Base-by-base conservation (phyloP, 2,113 vertebrate species). In the Globicephala melas region DNA sequence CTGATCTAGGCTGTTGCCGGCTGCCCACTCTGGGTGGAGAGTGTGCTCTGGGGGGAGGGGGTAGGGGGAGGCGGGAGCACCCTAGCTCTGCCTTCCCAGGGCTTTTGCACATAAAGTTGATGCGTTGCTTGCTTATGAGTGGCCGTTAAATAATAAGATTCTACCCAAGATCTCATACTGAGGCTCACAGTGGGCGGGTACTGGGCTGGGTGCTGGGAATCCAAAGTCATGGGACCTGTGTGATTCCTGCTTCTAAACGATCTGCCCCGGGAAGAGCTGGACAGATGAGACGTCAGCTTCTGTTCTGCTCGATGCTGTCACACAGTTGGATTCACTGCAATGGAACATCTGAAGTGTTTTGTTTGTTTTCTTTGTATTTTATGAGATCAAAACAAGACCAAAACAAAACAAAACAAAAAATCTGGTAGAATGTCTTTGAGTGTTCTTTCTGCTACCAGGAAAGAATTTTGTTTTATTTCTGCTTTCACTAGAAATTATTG, bases 351-450 rank as follows among this genome's bases (percentile, higher is more conserved):
- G 91, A 92, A 92, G 58, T 55, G 36, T 47, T 96, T 87, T 55
- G 18, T 73, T 96, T 91, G 44, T 41, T 94, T 95, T 86, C 58
- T 83, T 18, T 67, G 55, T 81, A 60, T 81, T 71, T 95, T 83
- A 80, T 87, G 28, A 96, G 87, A 44, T 84, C 41, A 96, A 89
- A 97, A 91, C 0, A 63, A 95, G 82, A 89, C n/a, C n/a, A 36
- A 73, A 77, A 77, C 28, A 96, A 92, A 97, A 93, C 0, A 63
- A 96, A 41, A 33, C 73, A 77, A 77, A 44, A 44, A 89, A 89
- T 12, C 76, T 71, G 33, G n/a, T 89, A 41, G 60, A 14, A 58
- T 65, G 15, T 82, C 58, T 95, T 63, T 70, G 67, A 88, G 68
- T 68, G 33, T 71, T 84, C 68, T 87, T 81, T 81, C n/a, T 60